Evolutionary conservation across 2,888 invertebrate species (phyloP).

Genomic region (Agriopis leucophaearia): DNA sequence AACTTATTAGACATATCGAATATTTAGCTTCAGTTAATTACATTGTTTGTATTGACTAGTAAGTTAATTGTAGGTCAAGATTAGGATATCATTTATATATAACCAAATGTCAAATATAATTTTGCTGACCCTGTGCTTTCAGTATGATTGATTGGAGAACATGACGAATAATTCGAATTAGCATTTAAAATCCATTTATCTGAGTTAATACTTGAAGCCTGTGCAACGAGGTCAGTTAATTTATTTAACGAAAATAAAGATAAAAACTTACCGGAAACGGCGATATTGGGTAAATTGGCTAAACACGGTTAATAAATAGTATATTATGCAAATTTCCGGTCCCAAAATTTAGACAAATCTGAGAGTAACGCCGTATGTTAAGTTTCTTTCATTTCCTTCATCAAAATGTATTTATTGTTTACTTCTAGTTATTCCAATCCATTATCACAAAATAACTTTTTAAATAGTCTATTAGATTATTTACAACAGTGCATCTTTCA

Average conservation of each 20-base stretch:
- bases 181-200: conserved; percentile 35
- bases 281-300: conserved; percentile 2
- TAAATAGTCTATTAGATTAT: not conserved
- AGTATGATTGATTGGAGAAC: conserved; percentile 29
- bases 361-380: not conserved
- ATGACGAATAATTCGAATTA: conserved; percentile 27
- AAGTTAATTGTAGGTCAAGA: conserved; percentile 5
- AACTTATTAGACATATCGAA: not conserved
- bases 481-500: not conserved
- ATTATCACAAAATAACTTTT: not conserved
- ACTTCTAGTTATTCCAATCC: not conserved
- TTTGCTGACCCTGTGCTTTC: conserved; percentile 31
- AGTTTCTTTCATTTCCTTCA: not conserved
- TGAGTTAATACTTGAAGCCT: conserved; percentile 34
- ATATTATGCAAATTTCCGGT: conserved; percentile 1
- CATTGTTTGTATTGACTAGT: not conserved
- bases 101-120: conserved; percentile 30
- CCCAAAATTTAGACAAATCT: not conserved
- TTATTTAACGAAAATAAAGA: conserved; percentile 8
- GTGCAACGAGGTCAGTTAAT: conserved; percentile 39
- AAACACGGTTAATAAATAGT: not conserved
- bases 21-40: not conserved
- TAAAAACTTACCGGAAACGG: conserved; percentile 6
- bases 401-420: not conserved
- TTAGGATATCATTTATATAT: not conserved